Evolutionary conservation across 35 echinoderm and acorn worm genomes (phyloP), one percentile per base, ranked within the genome.

Genomic region (Stichopus chloronotus): DNA sequence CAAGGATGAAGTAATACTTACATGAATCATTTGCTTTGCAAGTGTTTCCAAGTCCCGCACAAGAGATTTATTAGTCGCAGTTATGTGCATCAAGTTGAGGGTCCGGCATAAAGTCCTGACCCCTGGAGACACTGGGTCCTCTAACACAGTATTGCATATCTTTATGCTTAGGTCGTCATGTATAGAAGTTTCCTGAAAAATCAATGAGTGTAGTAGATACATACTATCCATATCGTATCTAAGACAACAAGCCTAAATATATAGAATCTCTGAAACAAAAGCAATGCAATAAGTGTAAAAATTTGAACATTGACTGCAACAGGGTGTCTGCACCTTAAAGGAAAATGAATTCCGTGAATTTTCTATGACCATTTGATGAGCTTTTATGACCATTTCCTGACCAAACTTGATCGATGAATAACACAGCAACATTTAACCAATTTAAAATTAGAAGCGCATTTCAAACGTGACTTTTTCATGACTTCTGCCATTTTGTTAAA

Each of bases 121-220:
- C 5, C 92, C 95, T 13, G 92, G 95, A 19, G 72, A 58, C 3
- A 69, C 91, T 65, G 93, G 84, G 14, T 93, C 88, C 9, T 65
- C 84, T 59, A 99, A 81, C 23, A 99, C 93, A 63, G 88, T 56
- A 43, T 99, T 99, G 78, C 93, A 96, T 2, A 99, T 78, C 79
- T 95, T 99, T 19, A 96, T 19, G 53, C 90, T 92, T 19, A 99
- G 86, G 74, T 85, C 94, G 77, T 99, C 97, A 95, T 99, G 97
- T 55, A 99, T 94, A 76, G 92, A 93, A 16, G 83, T 95, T 52
- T 99, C 97, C 97, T 96, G 91, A 12, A 80, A 57, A 25, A 80
- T 22, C 25, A 79, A 90, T n/a, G 25, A 72, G 0, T 5, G 56
- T 43, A 43, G 30, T 43, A 43, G 53, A 89, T 2, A 76, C 2